These are phyloP conservation scores for Dysmachus trigonus DNA, from an alignment of 2,888 invertebrate genomes.

Conservation along the genomic window DNA sequence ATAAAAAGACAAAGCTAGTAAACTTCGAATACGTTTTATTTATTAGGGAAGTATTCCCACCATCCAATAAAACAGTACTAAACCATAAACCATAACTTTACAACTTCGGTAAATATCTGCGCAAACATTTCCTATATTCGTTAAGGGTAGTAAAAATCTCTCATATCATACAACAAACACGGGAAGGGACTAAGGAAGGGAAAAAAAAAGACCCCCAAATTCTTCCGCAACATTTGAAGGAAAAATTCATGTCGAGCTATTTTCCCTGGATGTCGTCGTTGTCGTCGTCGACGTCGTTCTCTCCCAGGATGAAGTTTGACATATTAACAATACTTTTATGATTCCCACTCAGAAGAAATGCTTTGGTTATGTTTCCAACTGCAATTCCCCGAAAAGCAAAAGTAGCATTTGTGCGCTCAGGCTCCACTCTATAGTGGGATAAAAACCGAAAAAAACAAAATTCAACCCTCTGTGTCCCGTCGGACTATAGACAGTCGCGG, in stretches of 20 bases:
- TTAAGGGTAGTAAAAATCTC: neutral
- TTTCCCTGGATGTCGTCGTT: neutral
- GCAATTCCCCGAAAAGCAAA: neutral
- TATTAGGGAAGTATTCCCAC: neutral
- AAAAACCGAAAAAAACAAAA: too few species aligned
- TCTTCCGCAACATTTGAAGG: neutral
- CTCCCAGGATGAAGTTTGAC: neutral
- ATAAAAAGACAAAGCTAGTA: neutral
- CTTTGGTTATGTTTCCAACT: neutral
- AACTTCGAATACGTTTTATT: neutral
- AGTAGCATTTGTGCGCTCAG: neutral
- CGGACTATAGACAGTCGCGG: neutral
- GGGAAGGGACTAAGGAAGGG: neutral
- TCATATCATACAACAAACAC: neutral
- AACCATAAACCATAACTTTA: neutral
- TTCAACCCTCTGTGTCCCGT: neutral
- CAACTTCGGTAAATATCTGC: neutral
- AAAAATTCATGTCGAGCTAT: neutral
- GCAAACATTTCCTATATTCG: neutral
- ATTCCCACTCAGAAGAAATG: slow-evolving; percentile 9
- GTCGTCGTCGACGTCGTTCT: too few species aligned
- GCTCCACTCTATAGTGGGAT: neutral
- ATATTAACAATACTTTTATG: slow-evolving; percentile 27
- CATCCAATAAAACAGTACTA: neutral
- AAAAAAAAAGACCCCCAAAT: neutral